phyloP scores from a whole-genome alignment of 2,888 invertebrate species.

The Pristionchus fissidentatus region DNA sequence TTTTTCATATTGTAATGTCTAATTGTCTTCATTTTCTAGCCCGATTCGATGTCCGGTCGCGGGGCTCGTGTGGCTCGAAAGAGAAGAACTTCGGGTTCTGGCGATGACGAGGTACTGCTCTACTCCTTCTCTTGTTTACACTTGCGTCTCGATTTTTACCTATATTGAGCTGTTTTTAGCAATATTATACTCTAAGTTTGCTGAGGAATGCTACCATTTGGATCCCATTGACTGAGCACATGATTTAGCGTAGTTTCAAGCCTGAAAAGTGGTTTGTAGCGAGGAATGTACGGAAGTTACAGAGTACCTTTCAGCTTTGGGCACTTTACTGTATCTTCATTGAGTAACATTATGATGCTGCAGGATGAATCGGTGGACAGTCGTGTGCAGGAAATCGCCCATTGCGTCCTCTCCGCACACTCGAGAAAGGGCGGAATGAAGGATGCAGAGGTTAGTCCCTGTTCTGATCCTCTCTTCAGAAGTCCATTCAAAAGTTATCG shows the following conservation, averaged over 20 bases:
- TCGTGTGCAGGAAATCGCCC: constrained; percentile 14
- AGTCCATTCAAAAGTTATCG: too few relatives aligned
- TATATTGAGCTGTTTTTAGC: too few relatives aligned
- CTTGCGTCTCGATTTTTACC: too few relatives aligned
- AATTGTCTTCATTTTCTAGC: not conserved
- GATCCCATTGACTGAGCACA: too few relatives aligned
- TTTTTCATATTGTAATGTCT: not conserved
- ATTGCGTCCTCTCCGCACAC: not conserved
- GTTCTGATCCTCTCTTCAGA: not conserved
- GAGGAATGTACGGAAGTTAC: too few relatives aligned
- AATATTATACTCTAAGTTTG: too few relatives aligned
- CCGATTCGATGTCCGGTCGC: not conserved
- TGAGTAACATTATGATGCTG: too few relatives aligned
- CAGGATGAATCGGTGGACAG: not conserved
- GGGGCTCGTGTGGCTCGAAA: not conserved
- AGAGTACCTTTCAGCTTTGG: too few relatives aligned
- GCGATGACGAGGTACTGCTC: not conserved
- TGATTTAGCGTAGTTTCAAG: too few relatives aligned
- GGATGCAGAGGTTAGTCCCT: constrained; percentile 8
- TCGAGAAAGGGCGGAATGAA: not conserved
- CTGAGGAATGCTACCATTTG: too few relatives aligned
- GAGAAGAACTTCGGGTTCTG: not conserved
- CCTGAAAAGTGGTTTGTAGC: too few relatives aligned
- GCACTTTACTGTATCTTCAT: too few relatives aligned
- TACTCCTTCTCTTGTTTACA: not conserved